Conservation (phyloP, 2,797 vertebrate species). For the Muscicapa comitata region DNA sequence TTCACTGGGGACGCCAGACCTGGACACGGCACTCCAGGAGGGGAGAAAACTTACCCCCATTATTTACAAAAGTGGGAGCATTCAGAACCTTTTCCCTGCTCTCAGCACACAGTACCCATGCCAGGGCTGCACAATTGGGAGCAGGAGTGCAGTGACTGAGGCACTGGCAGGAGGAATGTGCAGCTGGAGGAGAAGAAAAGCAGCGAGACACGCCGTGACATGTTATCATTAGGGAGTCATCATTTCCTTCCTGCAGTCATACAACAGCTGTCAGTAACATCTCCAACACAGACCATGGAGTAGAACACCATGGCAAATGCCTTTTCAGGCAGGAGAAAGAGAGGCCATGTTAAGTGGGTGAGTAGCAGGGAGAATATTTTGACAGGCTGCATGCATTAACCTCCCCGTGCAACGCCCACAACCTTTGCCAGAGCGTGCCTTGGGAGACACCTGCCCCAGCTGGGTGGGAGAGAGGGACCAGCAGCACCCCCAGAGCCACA, state of each 20-base stretch:
- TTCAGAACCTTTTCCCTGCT: not conserved
- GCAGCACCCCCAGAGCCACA: not conserved
- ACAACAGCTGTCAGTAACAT: constrained; percentile 74
- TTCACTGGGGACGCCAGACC: not conserved
- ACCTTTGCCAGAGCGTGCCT: constrained; percentile 42
- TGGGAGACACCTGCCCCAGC: constrained; percentile 51
- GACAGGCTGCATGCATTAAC: constrained; percentile 63
- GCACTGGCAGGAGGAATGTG: constrained; percentile 40
- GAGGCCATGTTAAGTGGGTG: constrained; percentile 47
- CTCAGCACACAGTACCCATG: not conserved
- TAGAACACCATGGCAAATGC: constrained; percentile 69
- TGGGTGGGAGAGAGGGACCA: not conserved
- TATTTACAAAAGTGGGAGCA: not conserved
- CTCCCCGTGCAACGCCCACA: constrained; percentile 45
- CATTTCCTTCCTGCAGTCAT: constrained; percentile 69
- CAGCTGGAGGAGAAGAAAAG: constrained; percentile 65
- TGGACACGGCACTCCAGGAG: not conserved
- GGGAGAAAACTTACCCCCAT: rapidly evolving
- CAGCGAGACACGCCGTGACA: constrained; percentile 64
- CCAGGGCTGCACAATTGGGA: not conserved
- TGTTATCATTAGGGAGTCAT: constrained; percentile 78
- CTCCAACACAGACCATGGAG: constrained; percentile 64
- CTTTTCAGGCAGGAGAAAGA: constrained; percentile 66
- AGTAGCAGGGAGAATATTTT: constrained; percentile 71
- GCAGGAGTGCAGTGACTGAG: not conserved